phyloP scores from a whole-genome alignment of 2,888 invertebrate genomes.

The Acronicta leporina region DNA sequence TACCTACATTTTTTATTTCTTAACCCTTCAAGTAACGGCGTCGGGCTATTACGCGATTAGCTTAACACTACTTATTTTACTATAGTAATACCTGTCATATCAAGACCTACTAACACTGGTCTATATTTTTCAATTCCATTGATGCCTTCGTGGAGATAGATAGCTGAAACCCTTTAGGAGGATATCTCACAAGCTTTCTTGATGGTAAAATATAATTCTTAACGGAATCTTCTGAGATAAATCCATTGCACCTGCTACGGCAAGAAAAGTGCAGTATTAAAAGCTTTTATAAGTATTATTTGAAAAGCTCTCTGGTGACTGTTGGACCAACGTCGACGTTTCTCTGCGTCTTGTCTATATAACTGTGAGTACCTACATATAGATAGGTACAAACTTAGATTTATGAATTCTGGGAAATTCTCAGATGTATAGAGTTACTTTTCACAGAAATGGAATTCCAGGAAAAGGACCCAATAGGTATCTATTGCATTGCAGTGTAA shows the following conservation, averaged over 20 bases:
- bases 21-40: too few relatives aligned
- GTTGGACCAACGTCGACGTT: conserved; percentile 42
- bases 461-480: neutral
- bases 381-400: neutral
- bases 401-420: conserved; percentile 15
- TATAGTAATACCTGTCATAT: too few relatives aligned
- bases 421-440: neutral
- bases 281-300: conserved; percentile 62
- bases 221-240: conserved; percentile 47
- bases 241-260: conserved; percentile 56
- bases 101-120: too few relatives aligned
- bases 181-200: neutral
- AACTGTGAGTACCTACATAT: conserved; percentile 35
- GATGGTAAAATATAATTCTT: conserved; percentile 27
- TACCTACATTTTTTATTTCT: too few relatives aligned
- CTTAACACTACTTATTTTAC: too few relatives aligned
- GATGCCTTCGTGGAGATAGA: neutral
- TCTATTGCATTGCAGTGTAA: neutral
- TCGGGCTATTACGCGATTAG: too few relatives aligned
- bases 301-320: conserved; percentile 55
- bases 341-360: conserved; percentile 41
- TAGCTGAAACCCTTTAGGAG: neutral
- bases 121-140: neutral
- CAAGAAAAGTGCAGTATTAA: conserved; percentile 57
- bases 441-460: conserved; percentile 4